Evolutionary conservation across 2,113 vertebrate genomes (phyloP), one percentile per base, ranked within the genome.

Genomic region (Thomomys bottae): DNA sequence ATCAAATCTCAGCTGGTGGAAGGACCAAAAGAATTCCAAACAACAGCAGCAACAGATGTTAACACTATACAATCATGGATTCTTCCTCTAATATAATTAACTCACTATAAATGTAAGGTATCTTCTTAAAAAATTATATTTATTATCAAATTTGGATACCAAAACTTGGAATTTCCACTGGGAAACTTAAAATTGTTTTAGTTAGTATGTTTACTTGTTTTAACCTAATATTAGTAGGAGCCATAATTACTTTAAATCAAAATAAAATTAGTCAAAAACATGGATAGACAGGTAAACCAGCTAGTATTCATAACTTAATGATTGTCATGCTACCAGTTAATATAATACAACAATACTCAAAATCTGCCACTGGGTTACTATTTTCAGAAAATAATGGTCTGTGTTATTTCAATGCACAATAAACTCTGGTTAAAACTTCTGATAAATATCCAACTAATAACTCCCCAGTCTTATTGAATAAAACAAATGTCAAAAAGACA

Each of bases 171-270:
- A 84, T 36, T 30, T 70, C 49, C 77, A 38, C 5, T 84, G 76
- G 38, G 57, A 20, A 18, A 72, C 1, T 66, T 34, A 2, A 77
- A 75, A 0, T 32, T 82, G n/a, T 70, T 57, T 21, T 82, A 49
- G 20, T 64, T 66, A 78, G 10, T 68, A 7, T 71, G 8, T 57
- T 71, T 71, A 54, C 49, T 54, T 54, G 8, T 54, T 54, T 54
- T 82, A 85, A 82, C 5, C 11, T 68, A 90, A 64, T 1, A 64
- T 68, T 0, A 21, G 38, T 73, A 57, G 26, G 17, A 75, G 15
- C 32, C 32, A 66, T 38, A 82, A 82, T 90, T 71, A 84, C 6
- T 77, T 91, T 80, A 92, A 81, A 67, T 84, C 14, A 88, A 72
- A n/a, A 73, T 81, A 32, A 77, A 12, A 82, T 86, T 70, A 3